Conservation (phyloP, 2,797 vertebrate species). For the Chiroxiphia lanceolata region DNA sequence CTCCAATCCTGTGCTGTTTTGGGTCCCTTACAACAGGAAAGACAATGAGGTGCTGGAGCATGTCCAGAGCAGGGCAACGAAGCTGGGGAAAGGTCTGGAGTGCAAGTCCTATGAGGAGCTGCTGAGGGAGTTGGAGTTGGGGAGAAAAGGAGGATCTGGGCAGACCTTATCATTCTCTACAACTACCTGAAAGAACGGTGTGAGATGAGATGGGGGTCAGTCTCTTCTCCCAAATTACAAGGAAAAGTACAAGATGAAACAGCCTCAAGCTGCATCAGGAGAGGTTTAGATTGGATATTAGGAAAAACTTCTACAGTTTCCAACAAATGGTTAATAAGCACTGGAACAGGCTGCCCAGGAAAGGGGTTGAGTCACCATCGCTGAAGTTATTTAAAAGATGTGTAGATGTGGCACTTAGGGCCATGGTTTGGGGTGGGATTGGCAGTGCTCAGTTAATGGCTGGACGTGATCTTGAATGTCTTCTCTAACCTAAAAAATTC, state of each 20-base stretch:
- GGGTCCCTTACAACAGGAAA: neutral
- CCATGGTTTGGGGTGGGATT: neutral
- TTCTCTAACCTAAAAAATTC: neutral
- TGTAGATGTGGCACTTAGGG: neutral
- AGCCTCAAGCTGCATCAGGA: neutral
- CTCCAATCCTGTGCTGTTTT: rapidly evolving
- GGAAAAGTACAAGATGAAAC: neutral
- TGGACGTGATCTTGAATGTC: neutral
- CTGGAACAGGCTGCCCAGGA: neutral
- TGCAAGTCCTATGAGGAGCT: neutral
- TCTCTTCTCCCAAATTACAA: neutral
- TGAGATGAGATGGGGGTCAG: too few relatives aligned
- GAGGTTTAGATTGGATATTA: neutral
- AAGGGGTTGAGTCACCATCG: neutral
- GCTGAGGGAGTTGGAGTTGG: neutral
- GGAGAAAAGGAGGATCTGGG: neutral
- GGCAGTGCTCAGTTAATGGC: neutral
- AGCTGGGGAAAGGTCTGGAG: neutral
- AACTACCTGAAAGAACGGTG: neutral
- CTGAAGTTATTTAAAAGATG: neutral
- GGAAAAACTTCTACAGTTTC: neutral
- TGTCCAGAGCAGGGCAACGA: neutral
- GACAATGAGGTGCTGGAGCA: neutral
- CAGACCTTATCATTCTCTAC: neutral
- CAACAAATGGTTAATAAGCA: neutral